Percentiles rank a stretch among this genome's conserved stretches.
These are phyloP conservation scores for Bombus pyrosoma DNA, from an alignment of 1,140 invertebrate species.

Conservation along the genomic window DNA sequence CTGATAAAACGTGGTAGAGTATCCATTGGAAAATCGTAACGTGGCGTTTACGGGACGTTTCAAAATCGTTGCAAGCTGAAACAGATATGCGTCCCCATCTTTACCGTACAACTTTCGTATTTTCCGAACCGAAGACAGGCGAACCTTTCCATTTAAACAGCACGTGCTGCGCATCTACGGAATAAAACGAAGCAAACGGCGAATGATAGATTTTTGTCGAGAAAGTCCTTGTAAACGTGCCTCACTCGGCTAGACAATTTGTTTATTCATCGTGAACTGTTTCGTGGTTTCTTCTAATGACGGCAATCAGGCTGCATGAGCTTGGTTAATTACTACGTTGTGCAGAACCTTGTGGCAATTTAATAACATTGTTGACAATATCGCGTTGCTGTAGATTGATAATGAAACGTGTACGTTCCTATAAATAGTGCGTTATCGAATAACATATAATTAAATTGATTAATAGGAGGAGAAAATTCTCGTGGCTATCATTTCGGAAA, in stretches of 20 bases:
- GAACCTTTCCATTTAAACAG: too few relatives aligned
- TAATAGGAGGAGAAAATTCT: not conserved
- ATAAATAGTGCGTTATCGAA: not conserved
- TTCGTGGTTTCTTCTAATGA: not conserved
- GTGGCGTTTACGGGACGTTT: too few relatives aligned
- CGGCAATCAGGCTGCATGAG: not conserved
- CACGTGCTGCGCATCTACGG: too few relatives aligned
- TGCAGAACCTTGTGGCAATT: not conserved
- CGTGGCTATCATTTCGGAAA: not conserved
- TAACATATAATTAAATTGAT: too few relatives aligned
- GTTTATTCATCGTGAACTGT: not conserved
- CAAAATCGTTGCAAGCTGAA: too few relatives aligned
- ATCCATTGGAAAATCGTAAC: too few relatives aligned
- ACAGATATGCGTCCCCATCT: too few relatives aligned
- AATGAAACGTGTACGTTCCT: not conserved
- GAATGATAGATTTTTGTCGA: not conserved
- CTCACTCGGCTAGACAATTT: not conserved
- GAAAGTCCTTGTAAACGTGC: not conserved
- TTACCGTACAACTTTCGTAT: too few relatives aligned
- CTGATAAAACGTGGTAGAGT: too few relatives aligned
- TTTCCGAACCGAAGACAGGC: too few relatives aligned
- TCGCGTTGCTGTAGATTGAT: too few relatives aligned
- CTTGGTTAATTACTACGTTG: slow-evolving; percentile 23
- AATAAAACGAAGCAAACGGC: too few relatives aligned
- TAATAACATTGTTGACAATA: slow-evolving; percentile 35